Evolutionary conservation across 2,113 vertebrate genomes (phyloP), one percentile per base, ranked within the genome.

Genomic region (Pholis gunnellus): DNA sequence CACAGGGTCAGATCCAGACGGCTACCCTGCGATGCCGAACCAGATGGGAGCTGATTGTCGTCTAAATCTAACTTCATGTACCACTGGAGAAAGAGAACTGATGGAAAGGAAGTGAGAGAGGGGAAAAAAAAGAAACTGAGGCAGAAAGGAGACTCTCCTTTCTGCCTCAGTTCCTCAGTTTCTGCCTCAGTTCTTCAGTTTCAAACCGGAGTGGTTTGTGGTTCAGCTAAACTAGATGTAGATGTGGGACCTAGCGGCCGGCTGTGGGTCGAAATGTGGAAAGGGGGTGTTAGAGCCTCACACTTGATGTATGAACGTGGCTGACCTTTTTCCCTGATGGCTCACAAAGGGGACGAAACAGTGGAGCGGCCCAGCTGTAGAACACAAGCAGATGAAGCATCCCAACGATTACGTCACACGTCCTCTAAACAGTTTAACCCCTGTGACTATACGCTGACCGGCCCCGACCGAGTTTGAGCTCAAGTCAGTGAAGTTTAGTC

Each of bases 41-140:
- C 92, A 95, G 91, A 95, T 93, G 91, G 89, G 81, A 70, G 79
- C 59, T 50, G 82, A 85, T 85, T 87, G 83, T 80, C 44, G 31
- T 72, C 71, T 83, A 83, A 74, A 85, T 88, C 75, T 31, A 83
- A 85, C 66, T 72, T 68, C 22, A 50, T 75, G 77, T 59, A 46
- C 71, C 46, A 61, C 48, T 76, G 72, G 66, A 69, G 67, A 74
- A 72, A n/a, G 20, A 68, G 29, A 69, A 50, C 57, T 34, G 34
- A 50, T 63, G 60, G 54, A 85, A 50, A 86, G 82, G 83, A 88
- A 75, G 70, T 54, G 66, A 52, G 20, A 20, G 3, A 6, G 52
- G 17, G 4, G 42, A 29, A 69, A 64, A 27, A 46, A 17, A 15
- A 5, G 44, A 14, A 46, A 46, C 44, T 6, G 40, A 50, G 18